These are phyloP conservation scores for Hydrochoerus hydrochaeris DNA, from an alignment of 2,113 vertebrate genomes.

Conservation along the genomic window DNA sequence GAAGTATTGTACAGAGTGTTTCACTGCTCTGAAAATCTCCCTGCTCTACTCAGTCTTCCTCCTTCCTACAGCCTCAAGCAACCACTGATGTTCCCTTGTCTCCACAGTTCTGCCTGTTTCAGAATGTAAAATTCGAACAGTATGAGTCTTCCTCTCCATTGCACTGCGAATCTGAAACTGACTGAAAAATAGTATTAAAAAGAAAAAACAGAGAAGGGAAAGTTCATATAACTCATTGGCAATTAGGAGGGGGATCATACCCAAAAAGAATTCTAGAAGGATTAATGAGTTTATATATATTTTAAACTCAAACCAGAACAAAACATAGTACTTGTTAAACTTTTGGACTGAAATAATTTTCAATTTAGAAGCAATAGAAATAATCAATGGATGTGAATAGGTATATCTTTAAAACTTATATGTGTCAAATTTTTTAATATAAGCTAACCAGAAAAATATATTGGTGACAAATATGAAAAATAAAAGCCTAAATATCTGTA, in stretches of 20 bases:
- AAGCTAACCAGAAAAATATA: neutral
- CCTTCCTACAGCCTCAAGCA: neutral
- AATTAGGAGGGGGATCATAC: neutral
- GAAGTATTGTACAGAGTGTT: neutral
- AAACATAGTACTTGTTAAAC: conserved; percentile 29
- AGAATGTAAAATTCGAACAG: neutral
- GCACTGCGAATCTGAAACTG: neutral
- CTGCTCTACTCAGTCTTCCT: neutral
- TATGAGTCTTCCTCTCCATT: neutral
- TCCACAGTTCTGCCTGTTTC: neutral
- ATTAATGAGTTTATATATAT: conserved; percentile 33
- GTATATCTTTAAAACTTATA: neutral
- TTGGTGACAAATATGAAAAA: neutral
- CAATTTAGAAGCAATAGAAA: neutral
- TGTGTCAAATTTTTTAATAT: neutral
- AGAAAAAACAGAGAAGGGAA: neutral
- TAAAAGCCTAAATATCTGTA: neutral
- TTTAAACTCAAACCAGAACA: conserved; percentile 16
- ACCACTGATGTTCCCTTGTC: neutral
- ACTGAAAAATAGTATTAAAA: neutral
- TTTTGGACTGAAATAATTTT: conserved; percentile 39
- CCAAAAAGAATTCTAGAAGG: conserved; percentile 25
- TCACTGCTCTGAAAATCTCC: neutral
- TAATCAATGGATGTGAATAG: neutral
- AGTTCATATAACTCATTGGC: conserved; percentile 1